Conservation (phyloP, 2,888 invertebrate species). For the Pyrrhosoma nymphula region DNA sequence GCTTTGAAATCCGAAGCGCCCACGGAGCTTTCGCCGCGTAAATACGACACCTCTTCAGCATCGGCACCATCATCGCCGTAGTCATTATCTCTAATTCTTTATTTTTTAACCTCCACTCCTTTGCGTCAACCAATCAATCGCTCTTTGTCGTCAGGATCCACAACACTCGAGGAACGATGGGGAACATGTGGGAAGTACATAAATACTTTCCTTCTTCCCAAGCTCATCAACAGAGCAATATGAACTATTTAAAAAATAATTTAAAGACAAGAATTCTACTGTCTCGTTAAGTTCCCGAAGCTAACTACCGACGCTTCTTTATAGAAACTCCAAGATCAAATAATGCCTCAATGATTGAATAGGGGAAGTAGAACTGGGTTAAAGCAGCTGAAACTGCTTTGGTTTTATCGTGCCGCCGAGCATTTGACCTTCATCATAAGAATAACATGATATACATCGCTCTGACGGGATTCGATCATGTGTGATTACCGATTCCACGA, state of each 20-base stretch:
- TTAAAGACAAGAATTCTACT: not conserved
- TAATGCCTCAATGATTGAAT: too few species aligned
- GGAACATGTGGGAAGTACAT: not conserved
- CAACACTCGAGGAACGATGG: not conserved
- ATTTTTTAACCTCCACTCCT: not conserved
- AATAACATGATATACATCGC: too few species aligned
- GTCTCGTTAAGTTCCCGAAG: not conserved
- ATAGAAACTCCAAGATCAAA: too few species aligned
- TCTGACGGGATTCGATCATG: too few species aligned
- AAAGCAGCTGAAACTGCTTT: too few species aligned
- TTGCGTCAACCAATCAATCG: not conserved
- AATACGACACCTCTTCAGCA: constrained; percentile 10
- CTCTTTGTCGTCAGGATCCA: not conserved
- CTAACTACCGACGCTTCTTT: not conserved
- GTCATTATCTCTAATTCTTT: not conserved
- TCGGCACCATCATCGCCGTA: not conserved
- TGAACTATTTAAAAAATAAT: not conserved
- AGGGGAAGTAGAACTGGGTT: too few species aligned
- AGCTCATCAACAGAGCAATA: not conserved
- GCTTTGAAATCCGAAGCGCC: not conserved
- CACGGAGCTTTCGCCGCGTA: not conserved
- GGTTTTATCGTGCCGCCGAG: too few species aligned
- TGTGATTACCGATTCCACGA: too few species aligned
- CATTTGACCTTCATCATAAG: too few species aligned
- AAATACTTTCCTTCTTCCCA: not conserved